Evolutionary conservation across 1,140 invertebrate genomes (phyloP).

Genomic region (Trypoxylus dichotomus): DNA sequence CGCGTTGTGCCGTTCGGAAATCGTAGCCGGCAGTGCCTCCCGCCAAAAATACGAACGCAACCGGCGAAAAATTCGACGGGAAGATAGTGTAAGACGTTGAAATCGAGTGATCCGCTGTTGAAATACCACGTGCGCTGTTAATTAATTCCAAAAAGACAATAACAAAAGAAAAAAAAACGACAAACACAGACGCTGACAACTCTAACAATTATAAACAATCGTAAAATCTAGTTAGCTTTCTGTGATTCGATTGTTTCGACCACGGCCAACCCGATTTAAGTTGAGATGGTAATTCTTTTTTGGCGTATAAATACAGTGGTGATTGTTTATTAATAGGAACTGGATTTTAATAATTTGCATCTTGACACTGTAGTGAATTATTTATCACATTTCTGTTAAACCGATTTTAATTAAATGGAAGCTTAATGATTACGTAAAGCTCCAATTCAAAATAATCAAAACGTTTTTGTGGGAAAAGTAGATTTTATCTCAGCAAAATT

Average conservation of each 20-base stretch:
- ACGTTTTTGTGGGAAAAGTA: conserved; percentile 1
- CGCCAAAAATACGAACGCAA: conserved; percentile 12
- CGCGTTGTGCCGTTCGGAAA: conserved; percentile 26
- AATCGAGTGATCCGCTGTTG: background rate
- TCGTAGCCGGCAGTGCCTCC: background rate
- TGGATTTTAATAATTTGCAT: no score
- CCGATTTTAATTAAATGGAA: background rate
- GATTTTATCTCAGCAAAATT: background rate
- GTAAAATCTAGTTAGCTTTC: background rate
- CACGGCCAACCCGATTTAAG: background rate
- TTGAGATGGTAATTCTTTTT: background rate
- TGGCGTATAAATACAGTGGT: background rate
- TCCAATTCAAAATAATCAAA: background rate
- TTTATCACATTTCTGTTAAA: background rate
- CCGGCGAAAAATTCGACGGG: background rate
- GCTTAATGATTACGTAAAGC: background rate
- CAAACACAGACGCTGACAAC: background rate
- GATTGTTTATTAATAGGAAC: background rate
- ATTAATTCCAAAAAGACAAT: background rate
- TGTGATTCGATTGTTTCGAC: background rate
- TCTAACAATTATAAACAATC: conserved; percentile 2
- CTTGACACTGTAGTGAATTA: background rate
- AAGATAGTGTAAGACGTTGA: background rate
- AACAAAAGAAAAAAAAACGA: background rate
- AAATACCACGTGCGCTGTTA: no score